phyloP scores from a whole-genome alignment of 1,140 invertebrate species.

The Planococcus citri region DNA sequence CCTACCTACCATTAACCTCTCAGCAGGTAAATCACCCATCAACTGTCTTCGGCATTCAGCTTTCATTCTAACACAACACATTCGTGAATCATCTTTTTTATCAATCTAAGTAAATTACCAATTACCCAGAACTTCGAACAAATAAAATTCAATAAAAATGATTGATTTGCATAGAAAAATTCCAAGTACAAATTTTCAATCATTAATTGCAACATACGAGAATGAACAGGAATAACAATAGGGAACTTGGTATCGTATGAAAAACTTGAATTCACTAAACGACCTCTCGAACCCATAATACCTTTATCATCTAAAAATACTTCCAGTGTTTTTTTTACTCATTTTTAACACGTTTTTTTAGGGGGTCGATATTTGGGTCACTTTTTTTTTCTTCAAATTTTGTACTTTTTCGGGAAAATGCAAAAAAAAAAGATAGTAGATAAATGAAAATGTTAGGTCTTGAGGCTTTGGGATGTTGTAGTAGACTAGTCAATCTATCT shows the following conservation, averaged over 20 bases:
- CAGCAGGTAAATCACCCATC: slow-evolving; percentile 27
- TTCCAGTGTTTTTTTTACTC: too few relatives aligned
- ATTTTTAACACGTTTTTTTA: too few relatives aligned
- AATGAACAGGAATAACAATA: slow-evolving; percentile 31
- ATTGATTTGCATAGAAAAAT: slow-evolving; percentile 31
- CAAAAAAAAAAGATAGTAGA: too few relatives aligned
- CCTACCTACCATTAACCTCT: slow-evolving; percentile 21
- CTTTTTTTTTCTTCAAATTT: too few relatives aligned
- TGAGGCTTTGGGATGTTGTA: too few relatives aligned
- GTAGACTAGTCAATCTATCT: too few relatives aligned
- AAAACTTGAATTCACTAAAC: slow-evolving; percentile 7
- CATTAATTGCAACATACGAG: slow-evolving; percentile 32
- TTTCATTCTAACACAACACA: slow-evolving; percentile 24
- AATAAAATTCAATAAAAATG: slow-evolving; percentile 21
- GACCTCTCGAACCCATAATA: slow-evolving; percentile 24
- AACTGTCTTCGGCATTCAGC: slow-evolving; percentile 19
- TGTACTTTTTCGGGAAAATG: too few relatives aligned
- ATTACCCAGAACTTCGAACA: slow-evolving; percentile 23
- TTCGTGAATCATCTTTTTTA: slow-evolving; percentile 20
- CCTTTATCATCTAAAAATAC: slow-evolving; percentile 26
- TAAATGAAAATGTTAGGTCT: too few relatives aligned
- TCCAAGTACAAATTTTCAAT: slow-evolving; percentile 31
- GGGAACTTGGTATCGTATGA: slow-evolving; percentile 33
- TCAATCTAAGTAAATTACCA: not conserved
- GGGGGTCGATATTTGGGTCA: too few relatives aligned